phyloP scores from a whole-genome alignment of 2,113 vertebrate species.

The Albula goreensis region DNA sequence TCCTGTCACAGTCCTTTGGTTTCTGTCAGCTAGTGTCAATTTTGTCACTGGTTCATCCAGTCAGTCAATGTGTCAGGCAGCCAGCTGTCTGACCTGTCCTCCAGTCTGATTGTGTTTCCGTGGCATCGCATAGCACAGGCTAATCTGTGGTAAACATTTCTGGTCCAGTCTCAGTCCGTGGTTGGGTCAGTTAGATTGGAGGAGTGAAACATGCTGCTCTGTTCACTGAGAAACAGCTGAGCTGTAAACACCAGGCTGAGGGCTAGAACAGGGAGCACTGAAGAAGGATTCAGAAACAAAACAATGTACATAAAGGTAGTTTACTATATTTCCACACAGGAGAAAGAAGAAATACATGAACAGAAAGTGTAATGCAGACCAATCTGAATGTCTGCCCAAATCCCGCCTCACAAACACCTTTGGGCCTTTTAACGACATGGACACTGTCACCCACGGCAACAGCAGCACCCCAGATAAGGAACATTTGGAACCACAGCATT shows the following conservation, averaged over 20 bases:
- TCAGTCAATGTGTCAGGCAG: not conserved
- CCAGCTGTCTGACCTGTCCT: no score
- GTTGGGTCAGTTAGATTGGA: no score
- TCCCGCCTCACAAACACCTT: not conserved
- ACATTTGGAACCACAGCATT: no score
- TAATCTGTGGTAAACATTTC: no score
- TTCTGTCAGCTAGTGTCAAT: no score
- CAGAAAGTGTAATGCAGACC: not conserved
- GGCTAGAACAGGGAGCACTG: not conserved
- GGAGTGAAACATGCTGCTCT: no score
- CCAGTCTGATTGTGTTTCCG: no score
- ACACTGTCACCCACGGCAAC: not conserved
- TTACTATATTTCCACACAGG: not conserved
- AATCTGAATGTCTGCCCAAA: not conserved
- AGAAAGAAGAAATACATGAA: not conserved
- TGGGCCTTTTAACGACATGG: not conserved
- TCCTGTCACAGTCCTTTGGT: not conserved
- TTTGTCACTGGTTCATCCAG: constrained; percentile 39
- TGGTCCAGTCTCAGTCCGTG: no score
- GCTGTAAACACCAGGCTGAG: no score
- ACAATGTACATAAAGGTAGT: not conserved
- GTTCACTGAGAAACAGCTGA: no score
- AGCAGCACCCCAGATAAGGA: not conserved
- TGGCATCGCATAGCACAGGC: no score
- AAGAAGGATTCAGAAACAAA: not conserved